These are phyloP conservation scores for Gambelia wislizenii DNA, from an alignment of 2,797 vertebrate genomes.

Conservation along the genomic window DNA sequence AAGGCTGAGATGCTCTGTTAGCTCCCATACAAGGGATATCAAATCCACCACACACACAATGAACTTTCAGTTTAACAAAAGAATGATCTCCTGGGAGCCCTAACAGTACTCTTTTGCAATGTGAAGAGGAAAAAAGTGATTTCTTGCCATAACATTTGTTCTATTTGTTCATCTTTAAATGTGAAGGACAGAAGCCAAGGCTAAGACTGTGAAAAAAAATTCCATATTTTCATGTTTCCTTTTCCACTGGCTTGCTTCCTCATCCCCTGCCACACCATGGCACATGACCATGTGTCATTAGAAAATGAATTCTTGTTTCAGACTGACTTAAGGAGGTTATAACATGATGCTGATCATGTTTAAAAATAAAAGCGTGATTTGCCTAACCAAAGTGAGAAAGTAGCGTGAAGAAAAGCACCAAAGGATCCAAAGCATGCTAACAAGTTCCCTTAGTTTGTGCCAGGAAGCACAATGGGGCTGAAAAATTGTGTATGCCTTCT, in stretches of 20 bases:
- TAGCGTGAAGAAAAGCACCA: not conserved
- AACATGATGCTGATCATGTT: not conserved
- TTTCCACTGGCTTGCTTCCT: not conserved
- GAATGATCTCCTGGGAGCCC: not conserved
- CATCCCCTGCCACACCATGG: not conserved
- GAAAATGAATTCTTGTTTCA: slow-evolving; percentile 3
- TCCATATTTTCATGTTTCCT: not conserved
- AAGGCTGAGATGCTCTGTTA: not conserved
- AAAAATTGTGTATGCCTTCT: not conserved
- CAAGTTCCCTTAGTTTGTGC: not conserved
- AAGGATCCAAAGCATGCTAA: slow-evolving; percentile 4
- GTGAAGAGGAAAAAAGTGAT: not conserved
- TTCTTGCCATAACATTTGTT: not conserved
- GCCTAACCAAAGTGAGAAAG: slow-evolving; percentile 5
- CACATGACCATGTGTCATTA: not conserved
- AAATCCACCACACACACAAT: not conserved
- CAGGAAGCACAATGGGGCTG: not conserved
- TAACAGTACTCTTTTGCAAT: not conserved
- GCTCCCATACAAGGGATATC: not conserved
- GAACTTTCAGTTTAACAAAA: not conserved
- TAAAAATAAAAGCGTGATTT: slow-evolving; percentile 31
- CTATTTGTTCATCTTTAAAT: not conserved
- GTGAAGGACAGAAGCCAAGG: not conserved
- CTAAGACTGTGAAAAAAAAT: not conserved
- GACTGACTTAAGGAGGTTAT: not conserved